These are phyloP conservation scores for Parazoanthus darwini DNA, from an alignment of 92 coral and sea anemone genomes.

Conservation along the genomic window DNA sequence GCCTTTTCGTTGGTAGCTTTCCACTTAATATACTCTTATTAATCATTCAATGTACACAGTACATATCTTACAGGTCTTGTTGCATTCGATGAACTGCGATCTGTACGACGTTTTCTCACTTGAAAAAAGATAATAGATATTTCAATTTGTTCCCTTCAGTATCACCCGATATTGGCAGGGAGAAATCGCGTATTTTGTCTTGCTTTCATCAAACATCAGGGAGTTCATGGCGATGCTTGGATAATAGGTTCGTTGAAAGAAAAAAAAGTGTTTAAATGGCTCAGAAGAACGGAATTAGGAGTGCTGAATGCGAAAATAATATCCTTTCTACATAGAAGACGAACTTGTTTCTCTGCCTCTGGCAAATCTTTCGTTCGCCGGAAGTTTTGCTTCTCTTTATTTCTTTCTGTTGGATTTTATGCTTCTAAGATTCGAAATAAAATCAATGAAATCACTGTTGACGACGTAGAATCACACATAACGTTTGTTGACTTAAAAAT, in stretches of 20 bases:
- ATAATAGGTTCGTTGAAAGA: not conserved
- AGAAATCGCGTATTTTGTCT: not conserved
- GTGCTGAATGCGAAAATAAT: not conserved
- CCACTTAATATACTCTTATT: not conserved
- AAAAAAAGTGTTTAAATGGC: not conserved
- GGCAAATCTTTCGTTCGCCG: not conserved
- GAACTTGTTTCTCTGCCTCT: not conserved
- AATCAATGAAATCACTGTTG: not conserved
- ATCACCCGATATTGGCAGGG: conserved; percentile 8
- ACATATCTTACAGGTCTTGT: not conserved
- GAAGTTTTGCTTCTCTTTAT: not conserved
- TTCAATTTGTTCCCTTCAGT: conserved; percentile 1
- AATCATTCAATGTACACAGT: not conserved
- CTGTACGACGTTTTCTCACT: not conserved
- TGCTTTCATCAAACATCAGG: conserved; percentile 6
- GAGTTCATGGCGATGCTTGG: not conserved
- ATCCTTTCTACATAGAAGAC: not conserved
- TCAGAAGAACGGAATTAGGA: not conserved
- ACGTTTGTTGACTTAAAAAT: not conserved
- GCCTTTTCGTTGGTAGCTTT: not conserved
- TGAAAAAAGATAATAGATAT: not conserved
- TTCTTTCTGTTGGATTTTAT: conserved; percentile 2
- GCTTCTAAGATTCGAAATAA: not conserved
- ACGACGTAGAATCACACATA: not conserved
- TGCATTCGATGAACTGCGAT: not conserved